These are phyloP conservation scores for Silurus lanzhouensis DNA, from an alignment of 2,797 vertebrate genomes.

Conservation along the genomic window DNA sequence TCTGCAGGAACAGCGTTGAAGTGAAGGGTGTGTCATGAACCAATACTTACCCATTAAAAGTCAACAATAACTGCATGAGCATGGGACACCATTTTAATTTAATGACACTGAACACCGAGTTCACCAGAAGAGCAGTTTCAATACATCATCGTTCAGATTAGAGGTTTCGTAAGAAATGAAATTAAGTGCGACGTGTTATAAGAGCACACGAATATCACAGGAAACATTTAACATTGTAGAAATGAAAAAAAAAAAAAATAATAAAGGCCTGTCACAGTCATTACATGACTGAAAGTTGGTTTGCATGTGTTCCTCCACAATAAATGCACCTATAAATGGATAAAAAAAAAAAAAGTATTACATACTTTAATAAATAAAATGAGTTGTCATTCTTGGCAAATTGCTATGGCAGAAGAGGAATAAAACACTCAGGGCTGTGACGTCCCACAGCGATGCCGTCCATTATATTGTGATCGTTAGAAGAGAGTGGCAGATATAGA, in stretches of 20 bases:
- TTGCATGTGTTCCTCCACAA: background rate
- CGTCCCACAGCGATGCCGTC: too few relatives aligned
- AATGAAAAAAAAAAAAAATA: background rate
- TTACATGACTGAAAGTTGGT: background rate
- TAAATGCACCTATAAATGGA: background rate
- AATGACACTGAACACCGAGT: slow-evolving; percentile 75
- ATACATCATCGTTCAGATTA: slow-evolving; percentile 10
- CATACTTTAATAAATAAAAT: background rate
- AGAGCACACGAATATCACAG: slow-evolving; percentile 52
- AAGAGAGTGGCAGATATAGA: background rate
- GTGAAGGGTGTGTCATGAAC: background rate
- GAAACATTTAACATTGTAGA: slow-evolving; percentile 55
- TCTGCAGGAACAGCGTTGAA: background rate
- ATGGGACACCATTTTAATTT: slow-evolving; percentile 39
- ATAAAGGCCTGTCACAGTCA: background rate
- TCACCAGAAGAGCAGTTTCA: slow-evolving; percentile 58
- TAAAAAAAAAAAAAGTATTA: background rate
- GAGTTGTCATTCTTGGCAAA: background rate
- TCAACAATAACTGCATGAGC: background rate
- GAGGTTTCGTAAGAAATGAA: background rate
- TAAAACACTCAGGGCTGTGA: background rate
- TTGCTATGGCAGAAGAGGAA: background rate
- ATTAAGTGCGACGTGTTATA: slow-evolving; percentile 47
- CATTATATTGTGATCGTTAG: background rate
- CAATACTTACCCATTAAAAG: background rate